phyloP scores from a whole-genome alignment of 2,888 invertebrate genomes.

The Ophion costatus region DNA sequence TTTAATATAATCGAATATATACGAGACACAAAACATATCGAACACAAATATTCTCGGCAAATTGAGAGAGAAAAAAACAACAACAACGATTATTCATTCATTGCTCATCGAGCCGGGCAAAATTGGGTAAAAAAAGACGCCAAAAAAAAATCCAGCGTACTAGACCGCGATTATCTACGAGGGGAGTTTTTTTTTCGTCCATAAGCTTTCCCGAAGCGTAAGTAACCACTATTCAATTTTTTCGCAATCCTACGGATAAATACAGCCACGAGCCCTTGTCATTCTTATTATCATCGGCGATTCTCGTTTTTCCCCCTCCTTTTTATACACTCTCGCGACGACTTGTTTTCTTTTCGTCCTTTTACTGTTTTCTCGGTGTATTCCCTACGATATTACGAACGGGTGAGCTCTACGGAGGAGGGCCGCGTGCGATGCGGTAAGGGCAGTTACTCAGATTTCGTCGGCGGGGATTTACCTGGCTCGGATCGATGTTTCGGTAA shows the following conservation, averaged over 20 bases:
- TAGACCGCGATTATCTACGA: constrained; percentile 79
- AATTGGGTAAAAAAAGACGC: constrained; percentile 58
- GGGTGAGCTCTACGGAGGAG: constrained; percentile 45
- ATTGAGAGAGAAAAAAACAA: background rate
- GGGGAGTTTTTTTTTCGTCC: constrained; percentile 56
- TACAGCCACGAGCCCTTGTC: constrained; percentile 69
- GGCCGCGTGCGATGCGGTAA: no score
- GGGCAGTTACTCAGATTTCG: constrained; percentile 54
- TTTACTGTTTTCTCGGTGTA: constrained; percentile 8
- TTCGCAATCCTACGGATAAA: constrained; percentile 67
- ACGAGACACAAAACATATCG: background rate
- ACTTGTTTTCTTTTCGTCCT: constrained; percentile 41
- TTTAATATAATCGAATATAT: background rate
- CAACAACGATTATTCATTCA: constrained; percentile 36
- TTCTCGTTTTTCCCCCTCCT: constrained; percentile 70
- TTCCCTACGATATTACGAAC: constrained; percentile 36
- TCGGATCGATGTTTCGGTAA: background rate
- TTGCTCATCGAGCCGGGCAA: constrained; percentile 25
- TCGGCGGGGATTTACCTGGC: constrained; percentile 10
- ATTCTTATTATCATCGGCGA: constrained; percentile 73
- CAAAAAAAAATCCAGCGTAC: constrained; percentile 80
- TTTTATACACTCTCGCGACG: constrained; percentile 43
- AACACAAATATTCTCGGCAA: constrained; percentile 8
- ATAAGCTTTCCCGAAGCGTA: constrained; percentile 76
- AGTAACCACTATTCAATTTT: constrained; percentile 73